These are phyloP conservation scores for Spilogale gracilis DNA, from an alignment of 2,113 vertebrate genomes.

Conservation along the genomic window DNA sequence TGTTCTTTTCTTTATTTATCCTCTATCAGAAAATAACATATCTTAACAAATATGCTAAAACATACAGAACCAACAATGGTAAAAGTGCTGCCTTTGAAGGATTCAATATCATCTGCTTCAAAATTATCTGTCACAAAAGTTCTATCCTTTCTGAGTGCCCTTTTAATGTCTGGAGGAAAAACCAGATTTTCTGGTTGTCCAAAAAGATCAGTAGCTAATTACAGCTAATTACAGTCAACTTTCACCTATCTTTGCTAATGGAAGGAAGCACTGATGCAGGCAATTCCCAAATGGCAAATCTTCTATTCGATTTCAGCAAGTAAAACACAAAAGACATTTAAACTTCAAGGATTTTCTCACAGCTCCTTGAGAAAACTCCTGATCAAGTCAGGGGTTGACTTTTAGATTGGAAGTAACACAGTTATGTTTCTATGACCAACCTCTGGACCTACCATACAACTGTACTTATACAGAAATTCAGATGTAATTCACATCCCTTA, in stretches of 20 bases:
- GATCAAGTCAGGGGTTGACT: not conserved
- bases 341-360: not conserved
- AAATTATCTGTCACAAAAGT: not conserved
- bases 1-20: not conserved
- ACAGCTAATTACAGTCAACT: conserved; percentile 62
- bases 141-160: not conserved
- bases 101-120: not conserved
- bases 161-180: conserved; percentile 43
- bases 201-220: conserved; percentile 73
- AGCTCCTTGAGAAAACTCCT: not conserved
- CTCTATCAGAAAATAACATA: not conserved
- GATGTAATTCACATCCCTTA: not conserved
- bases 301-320: conserved; percentile 67
- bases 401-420: conserved; percentile 31
- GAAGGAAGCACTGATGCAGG: conserved; percentile 9
- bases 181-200: conserved; percentile 71
- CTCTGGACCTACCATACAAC: not conserved
- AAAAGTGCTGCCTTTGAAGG: not conserved
- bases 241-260: conserved; percentile 56
- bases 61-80: not conserved
- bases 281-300: conserved; percentile 20
- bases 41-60: conserved; percentile 56
- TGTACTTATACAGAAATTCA: not conserved
- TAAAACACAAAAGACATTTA: not conserved
- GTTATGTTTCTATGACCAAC: not conserved